These are phyloP conservation scores for Notospermus geniculatus DNA, from an alignment of 1,140 invertebrate species.

Conservation along the genomic window DNA sequence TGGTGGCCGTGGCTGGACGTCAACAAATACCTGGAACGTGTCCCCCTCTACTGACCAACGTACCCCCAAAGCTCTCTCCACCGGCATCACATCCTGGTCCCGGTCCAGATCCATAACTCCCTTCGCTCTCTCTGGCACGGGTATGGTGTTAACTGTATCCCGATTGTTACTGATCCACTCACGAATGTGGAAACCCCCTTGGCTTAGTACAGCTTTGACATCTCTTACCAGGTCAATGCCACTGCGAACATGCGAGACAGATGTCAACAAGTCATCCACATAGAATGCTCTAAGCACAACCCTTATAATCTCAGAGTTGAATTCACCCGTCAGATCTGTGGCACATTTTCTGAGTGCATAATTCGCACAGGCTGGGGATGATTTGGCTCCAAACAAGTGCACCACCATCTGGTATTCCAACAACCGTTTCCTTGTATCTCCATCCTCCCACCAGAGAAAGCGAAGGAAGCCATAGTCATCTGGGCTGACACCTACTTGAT, in stretches of 20 bases:
- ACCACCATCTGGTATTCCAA: constrained; percentile 25
- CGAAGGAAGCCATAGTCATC: not conserved
- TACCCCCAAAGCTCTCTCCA: constrained; percentile 17
- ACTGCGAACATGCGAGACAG: not conserved
- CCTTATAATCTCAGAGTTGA: not conserved
- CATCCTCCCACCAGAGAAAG: constrained; percentile 13
- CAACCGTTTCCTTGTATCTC: constrained; percentile 10
- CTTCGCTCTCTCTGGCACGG: not conserved
- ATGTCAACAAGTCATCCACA: constrained; percentile 23
- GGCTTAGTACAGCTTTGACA: constrained; percentile 5
- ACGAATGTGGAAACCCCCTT: constrained; percentile 15
- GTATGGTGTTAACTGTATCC: constrained; percentile 11
- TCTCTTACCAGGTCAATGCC: not conserved
- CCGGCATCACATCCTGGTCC: constrained; percentile 2
- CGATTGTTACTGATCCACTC: constrained; percentile 17
- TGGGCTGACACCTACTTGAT: constrained; percentile 16
- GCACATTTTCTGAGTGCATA: constrained; percentile 15
- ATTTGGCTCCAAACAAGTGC: constrained; percentile 18
- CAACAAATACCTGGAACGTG: not conserved
- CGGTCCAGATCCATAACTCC: constrained; percentile 6
- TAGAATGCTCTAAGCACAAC: constrained; percentile 19
- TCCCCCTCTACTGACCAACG: constrained; percentile 11
- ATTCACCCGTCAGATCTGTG: constrained; percentile 4
- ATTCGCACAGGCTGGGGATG: constrained; percentile 17
- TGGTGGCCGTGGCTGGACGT: not conserved